These are phyloP conservation scores for Iguana delicatissima DNA, from an alignment of 2,797 vertebrate genomes.

Conservation along the genomic window DNA sequence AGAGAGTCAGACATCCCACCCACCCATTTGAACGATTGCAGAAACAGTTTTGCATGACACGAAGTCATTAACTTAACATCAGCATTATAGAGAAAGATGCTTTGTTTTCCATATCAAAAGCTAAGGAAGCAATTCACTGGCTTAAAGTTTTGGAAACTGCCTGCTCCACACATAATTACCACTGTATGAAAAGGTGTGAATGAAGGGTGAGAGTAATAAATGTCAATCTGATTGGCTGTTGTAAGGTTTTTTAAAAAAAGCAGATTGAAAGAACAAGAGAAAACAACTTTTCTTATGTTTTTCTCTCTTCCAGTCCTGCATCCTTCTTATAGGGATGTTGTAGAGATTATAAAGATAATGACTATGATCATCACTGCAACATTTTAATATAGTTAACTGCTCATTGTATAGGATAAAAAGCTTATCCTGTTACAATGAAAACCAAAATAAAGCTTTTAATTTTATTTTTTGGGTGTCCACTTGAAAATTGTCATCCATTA, in stretches of 20 bases:
- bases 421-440: not conserved
- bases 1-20: slow-evolving; percentile 46
- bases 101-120: not conserved
- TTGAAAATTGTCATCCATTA: not conserved
- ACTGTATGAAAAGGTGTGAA: slow-evolving; percentile 6
- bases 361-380: not conserved
- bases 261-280: not conserved
- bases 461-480: not conserved
- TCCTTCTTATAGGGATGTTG: not conserved
- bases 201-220: slow-evolving; percentile 24
- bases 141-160: not conserved
- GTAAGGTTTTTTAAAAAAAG: not conserved
- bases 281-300: not conserved
- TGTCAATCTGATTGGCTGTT: not conserved
- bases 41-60: slow-evolving; percentile 34
- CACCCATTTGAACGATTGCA: slow-evolving; percentile 49
- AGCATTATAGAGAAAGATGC: slow-evolving; percentile 37
- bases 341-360: not conserved
- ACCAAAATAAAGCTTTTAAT: slow-evolving; percentile 2
- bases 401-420: slow-evolving; percentile 15
- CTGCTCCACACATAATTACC: not conserved
- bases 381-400: not conserved
- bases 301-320: not conserved
- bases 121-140: slow-evolving; percentile 14
- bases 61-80: slow-evolving; percentile 43